Conservation (phyloP, 92 coral and sea anemone genomes). For the Galaxea fascicularis region DNA sequence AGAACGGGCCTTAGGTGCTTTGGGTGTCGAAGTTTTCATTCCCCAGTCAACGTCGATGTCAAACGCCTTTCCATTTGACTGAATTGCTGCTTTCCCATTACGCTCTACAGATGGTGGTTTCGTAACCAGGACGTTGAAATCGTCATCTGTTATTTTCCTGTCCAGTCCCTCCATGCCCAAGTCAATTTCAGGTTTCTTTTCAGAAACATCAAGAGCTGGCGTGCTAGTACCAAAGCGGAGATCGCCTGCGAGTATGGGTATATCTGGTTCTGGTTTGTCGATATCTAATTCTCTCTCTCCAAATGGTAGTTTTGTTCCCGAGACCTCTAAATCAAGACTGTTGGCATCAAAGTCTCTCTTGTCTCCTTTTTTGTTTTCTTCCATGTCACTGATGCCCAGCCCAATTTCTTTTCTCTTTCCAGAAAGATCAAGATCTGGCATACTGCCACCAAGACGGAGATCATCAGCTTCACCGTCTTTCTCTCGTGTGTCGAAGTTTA, state of each 20-base stretch:
- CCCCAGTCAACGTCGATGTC: slow-evolving; percentile 22
- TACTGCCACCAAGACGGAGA: neutral
- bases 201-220: neutral
- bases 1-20: neutral
- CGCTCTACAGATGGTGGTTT: neutral
- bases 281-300: neutral
- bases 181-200: neutral
- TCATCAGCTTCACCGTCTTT: neutral
- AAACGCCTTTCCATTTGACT: neutral
- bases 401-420: neutral
- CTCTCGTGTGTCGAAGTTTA: neutral
- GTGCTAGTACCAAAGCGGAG: neutral
- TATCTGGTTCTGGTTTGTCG: neutral
- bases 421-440: slow-evolving; percentile 7
- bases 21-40: slow-evolving; percentile 30
- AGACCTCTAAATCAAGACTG: neutral
- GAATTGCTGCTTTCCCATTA: neutral
- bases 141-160: neutral
- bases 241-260: neutral
- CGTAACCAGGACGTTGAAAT: neutral
- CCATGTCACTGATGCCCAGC: neutral
- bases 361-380: neutral
- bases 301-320: neutral
- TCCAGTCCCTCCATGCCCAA: neutral
- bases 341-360: neutral